Conservation (phyloP, 2,113 vertebrate genomes). For the Cricetomys ansorgei region DNA sequence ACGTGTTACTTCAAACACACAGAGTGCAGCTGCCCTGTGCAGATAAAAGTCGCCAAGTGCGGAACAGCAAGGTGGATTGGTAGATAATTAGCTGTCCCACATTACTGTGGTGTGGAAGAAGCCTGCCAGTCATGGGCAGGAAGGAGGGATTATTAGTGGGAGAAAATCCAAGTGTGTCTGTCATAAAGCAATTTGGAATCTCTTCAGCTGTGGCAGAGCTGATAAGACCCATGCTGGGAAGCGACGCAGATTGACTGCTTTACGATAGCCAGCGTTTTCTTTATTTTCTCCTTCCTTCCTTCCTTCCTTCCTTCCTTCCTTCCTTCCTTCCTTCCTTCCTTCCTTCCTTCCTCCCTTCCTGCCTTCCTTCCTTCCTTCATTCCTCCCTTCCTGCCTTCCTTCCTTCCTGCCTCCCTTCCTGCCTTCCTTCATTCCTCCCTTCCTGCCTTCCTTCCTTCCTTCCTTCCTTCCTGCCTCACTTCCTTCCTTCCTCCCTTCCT, state of each 20-base stretch:
- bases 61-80: conserved; percentile 87
- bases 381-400: neutral
- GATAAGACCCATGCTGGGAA: conserved; percentile 77
- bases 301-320: neutral
- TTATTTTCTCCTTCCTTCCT: neutral
- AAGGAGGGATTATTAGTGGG: conserved; percentile 77
- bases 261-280: neutral
- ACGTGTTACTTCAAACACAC: conserved; percentile 86
- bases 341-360: neutral
- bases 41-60: conserved; percentile 87
- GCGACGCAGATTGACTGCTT: neutral
- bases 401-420: neutral
- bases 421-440: no score
- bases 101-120: conserved; percentile 69
- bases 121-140: conserved; percentile 73
- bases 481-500: neutral
- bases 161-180: conserved; percentile 76
- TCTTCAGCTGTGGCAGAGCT: conserved; percentile 79
- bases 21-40: conserved; percentile 85
- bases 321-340: neutral
- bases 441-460: accelerated
- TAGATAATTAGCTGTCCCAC: conserved; percentile 87
- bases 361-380: neutral
- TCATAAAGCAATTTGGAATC: conserved; percentile 69
- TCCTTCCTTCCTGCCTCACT: no score